A percentile compares a stretch with the other conserved stretches of the same genome.
Evolutionary conservation across 2,888 invertebrate species (phyloP).

Genomic region (Elmis aenea): DNA sequence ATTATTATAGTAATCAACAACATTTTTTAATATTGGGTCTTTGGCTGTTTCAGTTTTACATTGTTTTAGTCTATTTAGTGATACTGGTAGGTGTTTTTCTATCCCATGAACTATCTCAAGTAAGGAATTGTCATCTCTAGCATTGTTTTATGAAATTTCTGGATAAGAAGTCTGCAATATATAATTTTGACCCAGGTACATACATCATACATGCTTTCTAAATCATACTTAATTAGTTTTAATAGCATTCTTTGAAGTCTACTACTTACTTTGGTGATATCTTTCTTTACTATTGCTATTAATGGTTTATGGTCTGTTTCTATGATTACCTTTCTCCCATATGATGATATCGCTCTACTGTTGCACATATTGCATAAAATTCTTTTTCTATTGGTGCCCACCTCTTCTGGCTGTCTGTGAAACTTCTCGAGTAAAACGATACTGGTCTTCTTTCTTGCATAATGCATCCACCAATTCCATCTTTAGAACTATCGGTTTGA

Average conservation of each 20-base stretch:
- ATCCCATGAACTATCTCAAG: too few relatives aligned
- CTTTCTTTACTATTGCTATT: slow-evolving; percentile 21
- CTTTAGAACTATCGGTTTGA: slow-evolving; percentile 4
- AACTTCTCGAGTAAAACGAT: slow-evolving; percentile 1
- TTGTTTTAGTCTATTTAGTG: too few relatives aligned
- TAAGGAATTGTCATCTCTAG: too few relatives aligned
- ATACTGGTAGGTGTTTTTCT: too few relatives aligned
- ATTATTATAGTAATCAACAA: too few relatives aligned
- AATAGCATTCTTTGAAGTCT: slow-evolving; percentile 26
- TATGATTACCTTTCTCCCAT: slow-evolving; percentile 18
- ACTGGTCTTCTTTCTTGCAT: slow-evolving; percentile 3
- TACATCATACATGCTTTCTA: slow-evolving; percentile 6
- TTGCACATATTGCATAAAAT: slow-evolving; percentile 1
- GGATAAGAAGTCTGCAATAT: slow-evolving; percentile 7
- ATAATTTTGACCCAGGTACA: slow-evolving; percentile 4
- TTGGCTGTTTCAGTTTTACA: too few relatives aligned
- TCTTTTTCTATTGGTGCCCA: slow-evolving; percentile 8
- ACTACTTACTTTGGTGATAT: slow-evolving; percentile 14
- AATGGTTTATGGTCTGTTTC: slow-evolving; percentile 23
- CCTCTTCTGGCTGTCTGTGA: neutral
- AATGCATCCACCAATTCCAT: slow-evolving; percentile 1
- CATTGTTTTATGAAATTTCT: too few relatives aligned
- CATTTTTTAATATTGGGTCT: too few relatives aligned
- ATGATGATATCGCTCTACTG: slow-evolving; percentile 4
- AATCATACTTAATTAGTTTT: slow-evolving; percentile 19